Base-by-base conservation (phyloP, 2,888 invertebrate genomes). In the Nipponacmea schrenckii region DNA sequence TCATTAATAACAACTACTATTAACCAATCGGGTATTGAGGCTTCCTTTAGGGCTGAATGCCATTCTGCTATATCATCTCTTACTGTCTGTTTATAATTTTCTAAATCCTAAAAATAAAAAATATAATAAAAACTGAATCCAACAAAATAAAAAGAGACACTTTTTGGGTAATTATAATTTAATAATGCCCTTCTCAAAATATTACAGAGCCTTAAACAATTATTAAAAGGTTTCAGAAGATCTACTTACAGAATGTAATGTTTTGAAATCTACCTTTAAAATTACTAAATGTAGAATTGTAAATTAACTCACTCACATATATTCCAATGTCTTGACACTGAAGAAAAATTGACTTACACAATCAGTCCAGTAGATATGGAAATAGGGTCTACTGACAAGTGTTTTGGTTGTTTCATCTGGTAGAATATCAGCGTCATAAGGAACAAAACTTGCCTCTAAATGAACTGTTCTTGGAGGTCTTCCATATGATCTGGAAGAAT, bases 311-410 rank as follows among this genome's bases (percentile, higher is more conserved):
- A 8, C 7, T 5, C 4, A 39, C 4, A 39, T 39, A 39, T 39
- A 1, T 39, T 8, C 39, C 39, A 2, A 39, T 10, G 1, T 7
- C 39, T 39, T 39, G 39, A 5, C 31, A 31, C 31, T 31, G 31
- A 39, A 39, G 39, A 39, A 12, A 56, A 56, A 2, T 20, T 24
- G 8, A 91, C 92, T 91, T 91, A 97, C 97, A 91, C 97, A 97
- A 88, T 97, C 97, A 27, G 95, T 96, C 94, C 97, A 96, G 89
- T 94, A 98, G 73, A 96, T 94, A 89, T 98, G 96, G 86, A 98
- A 93, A 88, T 97, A 93, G 15, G 97, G 96, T 83, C 95, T 94
- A 80, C 95, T 94, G 74, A 96, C 91, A 65, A 97, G 92, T 90
- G 94, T 93, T 87, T 93, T 92, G 71, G 92, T 92, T 48, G 85